Conservation (phyloP, 23 tunicate species). For the Ciona savignyi region DNA sequence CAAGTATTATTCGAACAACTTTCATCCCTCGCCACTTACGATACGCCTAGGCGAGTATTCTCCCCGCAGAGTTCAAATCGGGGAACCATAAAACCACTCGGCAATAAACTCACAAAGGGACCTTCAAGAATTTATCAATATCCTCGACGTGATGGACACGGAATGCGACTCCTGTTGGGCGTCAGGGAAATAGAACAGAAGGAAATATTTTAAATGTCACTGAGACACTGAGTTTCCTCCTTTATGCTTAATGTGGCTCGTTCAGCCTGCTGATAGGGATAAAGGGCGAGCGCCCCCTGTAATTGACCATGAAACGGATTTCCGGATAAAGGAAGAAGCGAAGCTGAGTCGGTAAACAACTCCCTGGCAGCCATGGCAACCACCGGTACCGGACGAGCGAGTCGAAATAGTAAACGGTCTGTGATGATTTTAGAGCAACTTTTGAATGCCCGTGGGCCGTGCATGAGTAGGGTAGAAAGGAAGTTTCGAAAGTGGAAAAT, state of each 20-base stretch:
- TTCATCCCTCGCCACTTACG: background rate
- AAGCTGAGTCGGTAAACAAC: background rate
- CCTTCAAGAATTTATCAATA: background rate
- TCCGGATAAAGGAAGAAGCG: background rate
- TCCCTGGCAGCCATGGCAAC: background rate
- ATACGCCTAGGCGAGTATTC: background rate
- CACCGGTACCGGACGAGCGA: background rate
- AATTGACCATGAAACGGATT: background rate
- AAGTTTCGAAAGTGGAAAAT: conserved; percentile 1
- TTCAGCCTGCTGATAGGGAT: background rate
- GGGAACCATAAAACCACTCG: background rate
- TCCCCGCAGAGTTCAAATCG: background rate
- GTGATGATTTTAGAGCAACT: background rate
- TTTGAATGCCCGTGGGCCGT: background rate
- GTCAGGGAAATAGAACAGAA: background rate
- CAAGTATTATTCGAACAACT: background rate
- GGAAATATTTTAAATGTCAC: no score
- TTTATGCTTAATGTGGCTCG: background rate
- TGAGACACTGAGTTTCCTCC: background rate
- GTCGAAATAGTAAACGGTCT: background rate
- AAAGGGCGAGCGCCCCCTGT: background rate
- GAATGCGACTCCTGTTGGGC: background rate
- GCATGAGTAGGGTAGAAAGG: background rate
- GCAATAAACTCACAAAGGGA: background rate
- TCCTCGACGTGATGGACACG: background rate